Base-by-base conservation (phyloP, 2,888 invertebrate species). In the Rhamnusium bicolor region DNA sequence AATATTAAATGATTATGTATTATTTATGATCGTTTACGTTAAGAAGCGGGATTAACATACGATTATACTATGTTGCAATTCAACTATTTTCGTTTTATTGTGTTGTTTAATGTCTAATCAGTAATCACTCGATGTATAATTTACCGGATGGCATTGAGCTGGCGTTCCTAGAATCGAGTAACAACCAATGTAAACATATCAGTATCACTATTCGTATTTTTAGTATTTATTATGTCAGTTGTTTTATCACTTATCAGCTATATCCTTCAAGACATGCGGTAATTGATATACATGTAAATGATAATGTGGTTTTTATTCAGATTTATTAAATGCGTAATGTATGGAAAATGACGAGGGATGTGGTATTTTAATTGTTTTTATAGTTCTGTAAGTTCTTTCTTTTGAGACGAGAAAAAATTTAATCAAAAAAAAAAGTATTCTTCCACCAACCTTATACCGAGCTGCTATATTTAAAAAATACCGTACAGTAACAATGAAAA, bases 1-100 rank as follows among this genome's bases (percentile, higher is more conserved):
- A 40, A 65, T 53, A 65, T 65, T 65, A 65, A 65, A 29, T 32
- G 65, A 65, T 65, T 65, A 65, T 18, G 7, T 12, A 51, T 65
- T 65, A 65, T 65, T 65, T 65, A 65, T 19, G 51, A 19, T 19
- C 32, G 32, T 24, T 29, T 29, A 6, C 29, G 10, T 14, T 29
- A 51, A 18, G 18, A 51, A 63, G 27, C 18, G 14, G 49, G 46
- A 65, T 63, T 58, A 58, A 58, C 58, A 58, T 58, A 58, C 18
- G 14, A 4, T 12, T 49, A 21, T 53, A 53, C 53, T 54, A 53
- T 65, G 65, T 65, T 32, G 29, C 51, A 53, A 53, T 54, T 53
- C 53, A 19, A 32, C 21, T 54, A 65, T 51, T 65, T 51, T n/a
- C 7, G n/a, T 29, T 65, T 53, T 49, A 49, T 49, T 27, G 63